These are phyloP conservation scores for Andrena cerasifolii DNA, from an alignment of 1,140 invertebrate species.

Conservation along the genomic window DNA sequence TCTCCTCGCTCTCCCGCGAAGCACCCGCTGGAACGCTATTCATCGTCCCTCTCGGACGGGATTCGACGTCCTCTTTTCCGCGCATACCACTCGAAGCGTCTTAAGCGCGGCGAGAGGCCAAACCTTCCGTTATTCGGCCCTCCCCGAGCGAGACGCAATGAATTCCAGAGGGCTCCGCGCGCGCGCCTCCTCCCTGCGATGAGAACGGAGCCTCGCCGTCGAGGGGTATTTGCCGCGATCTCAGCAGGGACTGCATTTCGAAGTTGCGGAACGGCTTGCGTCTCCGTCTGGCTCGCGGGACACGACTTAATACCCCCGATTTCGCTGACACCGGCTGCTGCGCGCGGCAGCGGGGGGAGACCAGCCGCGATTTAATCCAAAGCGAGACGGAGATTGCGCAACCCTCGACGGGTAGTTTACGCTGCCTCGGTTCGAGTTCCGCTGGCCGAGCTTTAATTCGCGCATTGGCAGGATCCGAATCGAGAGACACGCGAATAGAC, in stretches of 20 bases:
- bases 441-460: slow-evolving; percentile 33
- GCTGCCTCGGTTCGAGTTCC: slow-evolving; percentile 6
- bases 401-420: not conserved
- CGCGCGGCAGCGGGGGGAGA: slow-evolving; percentile 6
- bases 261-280: not conserved
- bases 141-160: slow-evolving; percentile 22
- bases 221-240: slow-evolving; percentile 11
- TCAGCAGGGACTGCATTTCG: not conserved
- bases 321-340: slow-evolving; percentile 38
- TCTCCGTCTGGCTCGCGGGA: not conserved
- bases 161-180: slow-evolving; percentile 1
- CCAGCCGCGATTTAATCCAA: slow-evolving; percentile 37
- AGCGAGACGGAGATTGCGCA: not conserved
- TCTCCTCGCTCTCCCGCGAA: not conserved
- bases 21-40: not conserved
- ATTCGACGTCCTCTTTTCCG: not conserved
- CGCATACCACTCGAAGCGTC: not conserved
- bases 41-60: not conserved
- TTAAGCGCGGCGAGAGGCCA: not conserved
- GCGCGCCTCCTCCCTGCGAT: not conserved
- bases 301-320: slow-evolving; percentile 7
- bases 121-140: slow-evolving; percentile 4
- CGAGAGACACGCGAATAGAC: slow-evolving; percentile 42
- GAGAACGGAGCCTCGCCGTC: not conserved
- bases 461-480: slow-evolving; percentile 42